Conservation (phyloP, 1,140 invertebrate genomes). For the Papilio dardanus region DNA sequence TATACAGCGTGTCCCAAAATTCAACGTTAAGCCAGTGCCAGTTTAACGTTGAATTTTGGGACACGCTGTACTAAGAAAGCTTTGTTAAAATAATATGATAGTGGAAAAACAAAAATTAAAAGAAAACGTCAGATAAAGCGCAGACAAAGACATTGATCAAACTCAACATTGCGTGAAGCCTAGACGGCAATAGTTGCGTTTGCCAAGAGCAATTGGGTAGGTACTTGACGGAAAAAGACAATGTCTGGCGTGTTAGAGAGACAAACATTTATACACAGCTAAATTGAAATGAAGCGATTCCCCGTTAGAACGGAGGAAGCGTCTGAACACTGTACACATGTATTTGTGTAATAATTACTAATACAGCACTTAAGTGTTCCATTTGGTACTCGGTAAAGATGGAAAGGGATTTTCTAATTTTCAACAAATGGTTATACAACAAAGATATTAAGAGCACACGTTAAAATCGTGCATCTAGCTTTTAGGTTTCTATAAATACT, state of each 20-base stretch:
- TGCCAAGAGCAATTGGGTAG: constrained; percentile 23
- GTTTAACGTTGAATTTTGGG: too few species aligned
- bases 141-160: constrained; percentile 24
- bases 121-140: neutral
- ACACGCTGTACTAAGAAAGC: too few species aligned
- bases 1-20: too few species aligned
- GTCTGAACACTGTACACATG: constrained; percentile 62
- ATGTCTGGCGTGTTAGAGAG: constrained; percentile 24
- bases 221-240: constrained; percentile 16
- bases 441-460: too few species aligned
- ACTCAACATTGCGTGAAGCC: constrained; percentile 28
- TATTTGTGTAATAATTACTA: constrained; percentile 78
- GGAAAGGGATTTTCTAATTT: constrained; percentile 47
- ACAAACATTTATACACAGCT: constrained; percentile 53
- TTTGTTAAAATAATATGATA: too few species aligned
- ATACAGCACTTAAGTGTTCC: constrained; percentile 63
- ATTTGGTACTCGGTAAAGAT: constrained; percentile 47
- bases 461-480: too few species aligned
- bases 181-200: constrained; percentile 16
- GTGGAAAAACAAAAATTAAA: neutral
- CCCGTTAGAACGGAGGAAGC: constrained; percentile 59
- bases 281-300: constrained; percentile 55
- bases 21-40: too few species aligned
- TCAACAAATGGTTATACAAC: too few species aligned
- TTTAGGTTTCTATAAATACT: too few species aligned